phyloP scores from a whole-genome alignment of 2,113 vertebrate genomes.

The Microcebus lehilahytsara region DNA sequence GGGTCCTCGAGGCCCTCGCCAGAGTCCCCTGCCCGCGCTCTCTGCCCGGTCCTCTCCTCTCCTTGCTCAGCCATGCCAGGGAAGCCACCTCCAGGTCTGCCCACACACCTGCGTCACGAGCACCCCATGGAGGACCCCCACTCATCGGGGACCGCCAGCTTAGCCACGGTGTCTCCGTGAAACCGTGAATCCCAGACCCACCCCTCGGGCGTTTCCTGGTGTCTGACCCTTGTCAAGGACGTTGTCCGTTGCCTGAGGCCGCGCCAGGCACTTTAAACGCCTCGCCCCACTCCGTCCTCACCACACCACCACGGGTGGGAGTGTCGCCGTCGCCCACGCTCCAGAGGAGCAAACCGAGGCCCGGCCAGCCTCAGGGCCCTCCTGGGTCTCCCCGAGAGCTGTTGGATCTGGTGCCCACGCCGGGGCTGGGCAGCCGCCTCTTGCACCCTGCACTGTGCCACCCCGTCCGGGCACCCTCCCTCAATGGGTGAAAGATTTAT shows the following conservation, averaged over 20 bases:
- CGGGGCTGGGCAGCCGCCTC: background rate
- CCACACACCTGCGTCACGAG: background rate
- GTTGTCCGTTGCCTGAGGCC: background rate
- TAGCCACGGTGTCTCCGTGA: background rate
- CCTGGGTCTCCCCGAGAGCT: background rate
- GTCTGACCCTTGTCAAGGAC: background rate
- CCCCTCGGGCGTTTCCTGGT: fast-evolving
- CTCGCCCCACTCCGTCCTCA: fast-evolving
- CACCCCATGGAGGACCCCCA: background rate
- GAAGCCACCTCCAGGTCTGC: background rate
- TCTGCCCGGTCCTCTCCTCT: background rate
- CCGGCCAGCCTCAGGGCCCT: background rate
- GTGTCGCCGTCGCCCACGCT: background rate
- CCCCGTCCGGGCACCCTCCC: background rate
- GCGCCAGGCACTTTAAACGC: fast-evolving
- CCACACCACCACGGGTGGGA: background rate
- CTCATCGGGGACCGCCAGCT: background rate
- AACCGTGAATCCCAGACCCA: background rate
- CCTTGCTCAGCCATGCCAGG: fast-evolving
- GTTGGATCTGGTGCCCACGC: background rate
- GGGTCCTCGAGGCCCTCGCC: background rate
- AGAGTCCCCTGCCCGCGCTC: background rate
- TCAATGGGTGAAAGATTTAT: conserved; percentile 76
- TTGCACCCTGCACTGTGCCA: no score
- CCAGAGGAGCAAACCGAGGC: background rate